These are phyloP conservation scores for Phylloscopus collybita DNA, from an alignment of 2,797 vertebrate species.

Conservation along the genomic window DNA sequence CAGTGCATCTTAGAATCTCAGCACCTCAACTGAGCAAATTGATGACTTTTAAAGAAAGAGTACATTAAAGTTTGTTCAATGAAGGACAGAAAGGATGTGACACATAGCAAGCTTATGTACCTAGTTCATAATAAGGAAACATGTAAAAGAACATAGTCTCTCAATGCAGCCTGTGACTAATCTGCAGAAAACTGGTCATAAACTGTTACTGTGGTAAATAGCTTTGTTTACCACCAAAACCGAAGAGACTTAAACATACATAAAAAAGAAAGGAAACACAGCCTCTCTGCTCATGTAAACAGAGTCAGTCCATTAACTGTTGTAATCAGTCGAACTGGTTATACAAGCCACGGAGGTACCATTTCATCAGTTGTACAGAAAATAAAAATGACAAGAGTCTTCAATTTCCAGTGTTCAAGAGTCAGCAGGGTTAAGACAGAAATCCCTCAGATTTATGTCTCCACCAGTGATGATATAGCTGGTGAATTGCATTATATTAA, in stretches of 20 bases:
- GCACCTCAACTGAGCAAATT: not conserved
- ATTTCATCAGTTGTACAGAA: slow-evolving; percentile 22
- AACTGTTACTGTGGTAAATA: not conserved
- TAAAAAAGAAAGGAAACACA: not conserved
- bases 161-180: not conserved
- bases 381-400: slow-evolving; percentile 41
- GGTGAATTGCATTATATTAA: not conserved
- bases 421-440: not conserved
- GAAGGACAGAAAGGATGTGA: not conserved
- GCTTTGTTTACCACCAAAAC: not conserved
- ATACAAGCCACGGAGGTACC: not conserved
- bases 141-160: not conserved
- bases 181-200: not conserved
- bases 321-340: slow-evolving; percentile 38
- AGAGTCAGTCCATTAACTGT: slow-evolving; percentile 16
- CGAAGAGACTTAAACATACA: not conserved
- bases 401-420: not conserved
- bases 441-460: slow-evolving; percentile 29
- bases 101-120: not conserved
- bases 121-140: not conserved
- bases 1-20: not conserved
- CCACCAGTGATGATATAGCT: not conserved
- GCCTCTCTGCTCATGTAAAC: slow-evolving; percentile 24
- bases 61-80: not conserved
- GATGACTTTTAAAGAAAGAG: not conserved